Evolutionary conservation across 2,797 vertebrate species (phyloP).

Genomic region (Hyperoplus lanceolatus): DNA sequence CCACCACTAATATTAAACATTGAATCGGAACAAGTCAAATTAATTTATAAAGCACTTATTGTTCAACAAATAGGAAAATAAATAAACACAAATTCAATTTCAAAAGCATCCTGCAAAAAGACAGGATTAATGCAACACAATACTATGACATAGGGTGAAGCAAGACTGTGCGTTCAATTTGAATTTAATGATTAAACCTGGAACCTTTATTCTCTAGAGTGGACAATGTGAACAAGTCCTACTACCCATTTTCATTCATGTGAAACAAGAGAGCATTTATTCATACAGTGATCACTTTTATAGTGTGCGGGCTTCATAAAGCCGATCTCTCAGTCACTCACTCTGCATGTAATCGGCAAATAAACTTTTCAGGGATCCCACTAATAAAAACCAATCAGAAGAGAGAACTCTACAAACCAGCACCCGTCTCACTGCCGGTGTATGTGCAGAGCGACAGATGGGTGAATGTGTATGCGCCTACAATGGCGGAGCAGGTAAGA

Average conservation of each 20-base stretch:
- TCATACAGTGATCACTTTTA: too few relatives aligned
- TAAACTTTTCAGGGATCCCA: too few relatives aligned
- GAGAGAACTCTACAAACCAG: too few relatives aligned
- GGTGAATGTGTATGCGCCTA: too few relatives aligned
- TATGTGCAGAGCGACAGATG: too few relatives aligned
- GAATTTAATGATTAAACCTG: neutral
- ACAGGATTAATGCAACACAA: neutral
- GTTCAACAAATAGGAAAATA: conserved; percentile 11
- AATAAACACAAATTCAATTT: neutral
- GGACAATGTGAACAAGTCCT: neutral
- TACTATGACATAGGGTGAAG: neutral
- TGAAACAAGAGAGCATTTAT: neutral
- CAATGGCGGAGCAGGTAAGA: too few relatives aligned
- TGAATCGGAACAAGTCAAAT: conserved; percentile 25
- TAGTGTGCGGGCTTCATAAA: too few relatives aligned
- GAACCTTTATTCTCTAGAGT: neutral
- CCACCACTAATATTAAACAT: conserved; percentile 24
- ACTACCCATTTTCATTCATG: neutral
- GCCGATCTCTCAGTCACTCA: too few relatives aligned
- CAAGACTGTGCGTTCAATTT: neutral
- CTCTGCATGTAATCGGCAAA: too few relatives aligned
- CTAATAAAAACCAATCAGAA: too few relatives aligned
- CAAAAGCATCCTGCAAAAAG: neutral
- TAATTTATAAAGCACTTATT: conserved; percentile 15
- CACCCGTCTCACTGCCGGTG: too few relatives aligned